A percentile compares a stretch with the other conserved stretches of the same genome.
phyloP scores from a whole-genome alignment of 2,797 vertebrate genomes.

The Denticeps clupeoides region DNA sequence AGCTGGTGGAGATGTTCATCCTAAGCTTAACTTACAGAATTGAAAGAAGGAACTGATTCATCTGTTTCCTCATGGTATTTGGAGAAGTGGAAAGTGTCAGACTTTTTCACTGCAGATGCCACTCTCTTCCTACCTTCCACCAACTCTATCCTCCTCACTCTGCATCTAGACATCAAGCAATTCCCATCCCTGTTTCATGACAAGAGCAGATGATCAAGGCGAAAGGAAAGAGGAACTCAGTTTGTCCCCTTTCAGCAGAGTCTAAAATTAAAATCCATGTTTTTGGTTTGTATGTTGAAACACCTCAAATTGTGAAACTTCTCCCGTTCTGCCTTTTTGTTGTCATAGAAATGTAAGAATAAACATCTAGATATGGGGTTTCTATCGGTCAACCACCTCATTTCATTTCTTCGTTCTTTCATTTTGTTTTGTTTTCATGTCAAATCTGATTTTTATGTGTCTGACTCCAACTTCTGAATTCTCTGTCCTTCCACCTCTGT shows the following conservation, averaged over 20 bases:
- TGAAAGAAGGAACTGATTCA: conserved; percentile 41
- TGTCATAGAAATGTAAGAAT: no score
- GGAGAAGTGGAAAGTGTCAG: conserved; percentile 25
- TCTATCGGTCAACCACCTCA: no score
- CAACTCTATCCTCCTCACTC: not conserved
- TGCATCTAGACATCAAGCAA: not conserved
- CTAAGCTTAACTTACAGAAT: conserved; percentile 33
- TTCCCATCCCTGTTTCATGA: not conserved
- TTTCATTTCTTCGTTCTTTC: no score
- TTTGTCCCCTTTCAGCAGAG: conserved; percentile 3
- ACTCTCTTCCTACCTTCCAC: conserved; percentile 4
- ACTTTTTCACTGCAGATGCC: conserved; percentile 13
- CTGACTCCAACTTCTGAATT: no score
- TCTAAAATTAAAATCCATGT: not conserved
- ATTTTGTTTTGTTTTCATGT: no score
- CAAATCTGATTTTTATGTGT: no score
- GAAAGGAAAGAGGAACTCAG: conserved; percentile 22
- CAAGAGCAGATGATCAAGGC: conserved; percentile 8
- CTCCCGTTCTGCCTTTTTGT: not conserved
- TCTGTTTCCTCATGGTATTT: conserved; percentile 34
- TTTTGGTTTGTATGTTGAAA: no score
- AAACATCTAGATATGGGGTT: no score
- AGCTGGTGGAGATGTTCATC: not conserved
- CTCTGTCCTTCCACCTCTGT: no score
- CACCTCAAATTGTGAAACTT: not conserved